These are phyloP conservation scores for Carapus acus DNA, from an alignment of 2,797 vertebrate species.

Conservation along the genomic window DNA sequence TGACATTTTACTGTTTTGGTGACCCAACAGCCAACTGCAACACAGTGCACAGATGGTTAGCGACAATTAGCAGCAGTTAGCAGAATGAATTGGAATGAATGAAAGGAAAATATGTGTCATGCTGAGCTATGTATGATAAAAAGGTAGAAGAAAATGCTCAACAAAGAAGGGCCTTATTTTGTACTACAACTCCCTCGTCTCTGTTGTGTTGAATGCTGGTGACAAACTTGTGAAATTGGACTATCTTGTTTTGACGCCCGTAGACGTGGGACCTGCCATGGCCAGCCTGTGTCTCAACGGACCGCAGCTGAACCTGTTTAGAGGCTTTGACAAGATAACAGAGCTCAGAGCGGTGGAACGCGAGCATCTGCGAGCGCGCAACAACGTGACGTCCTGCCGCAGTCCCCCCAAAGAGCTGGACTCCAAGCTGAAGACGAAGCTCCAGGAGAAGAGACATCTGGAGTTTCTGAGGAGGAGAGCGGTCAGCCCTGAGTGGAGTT, in stretches of 20 bases:
- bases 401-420: slow-evolving; percentile 64
- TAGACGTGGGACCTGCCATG: slow-evolving; percentile 51
- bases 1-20: too few species aligned
- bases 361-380: slow-evolving; percentile 65
- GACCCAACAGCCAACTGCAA: too few species aligned
- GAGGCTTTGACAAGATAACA: slow-evolving; percentile 62
- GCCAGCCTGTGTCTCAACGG: slow-evolving; percentile 33
- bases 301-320: slow-evolving; percentile 29
- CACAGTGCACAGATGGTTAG: too few species aligned
- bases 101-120: too few species aligned
- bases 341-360: slow-evolving; percentile 66
- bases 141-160: too few species aligned
- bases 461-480: slow-evolving; percentile 72
- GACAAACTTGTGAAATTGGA: neutral
- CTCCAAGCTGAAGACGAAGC: slow-evolving; percentile 55
- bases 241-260: slow-evolving; percentile 8
- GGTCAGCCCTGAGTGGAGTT: slow-evolving; percentile 45
- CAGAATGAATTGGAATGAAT: too few species aligned
- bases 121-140: too few species aligned
- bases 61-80: too few species aligned
- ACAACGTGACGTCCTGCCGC: slow-evolving; percentile 73
- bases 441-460: slow-evolving; percentile 70
- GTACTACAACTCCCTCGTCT: too few species aligned
- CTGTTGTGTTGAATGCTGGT: neutral
- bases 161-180: too few species aligned